phyloP scores from a whole-genome alignment of 1,140 invertebrate genomes.

The Bactericera cockerelli region DNA sequence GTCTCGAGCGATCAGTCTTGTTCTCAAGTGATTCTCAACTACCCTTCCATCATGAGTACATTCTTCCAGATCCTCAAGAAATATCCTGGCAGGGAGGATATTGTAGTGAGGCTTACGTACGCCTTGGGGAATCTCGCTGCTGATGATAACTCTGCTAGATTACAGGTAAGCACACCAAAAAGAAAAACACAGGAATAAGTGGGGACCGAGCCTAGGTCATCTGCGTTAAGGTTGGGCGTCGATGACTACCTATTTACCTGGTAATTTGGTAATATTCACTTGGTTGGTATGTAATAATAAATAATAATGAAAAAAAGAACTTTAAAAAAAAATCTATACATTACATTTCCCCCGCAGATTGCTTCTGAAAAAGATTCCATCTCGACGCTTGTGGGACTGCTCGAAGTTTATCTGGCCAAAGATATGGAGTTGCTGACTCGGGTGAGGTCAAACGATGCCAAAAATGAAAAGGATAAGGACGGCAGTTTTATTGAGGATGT shows the following conservation, averaged over 20 bases:
- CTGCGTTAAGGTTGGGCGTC: neutral
- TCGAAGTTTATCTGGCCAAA: conserved; percentile 41
- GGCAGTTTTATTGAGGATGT: conserved; percentile 45
- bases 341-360: neutral
- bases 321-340: too few species aligned
- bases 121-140: conserved; percentile 63
- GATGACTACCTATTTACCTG: neutral
- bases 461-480: neutral
- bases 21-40: conserved; percentile 43
- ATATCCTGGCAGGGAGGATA: conserved; percentile 41
- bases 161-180: conserved; percentile 36
- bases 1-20: conserved; percentile 57
- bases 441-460: conserved; percentile 30
- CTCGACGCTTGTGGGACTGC: conserved; percentile 36
- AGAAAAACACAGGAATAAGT: neutral
- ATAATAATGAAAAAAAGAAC: too few species aligned
- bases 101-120: conserved; percentile 55
- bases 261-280: neutral
- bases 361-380: conserved; percentile 30
- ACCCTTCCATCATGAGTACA: conserved; percentile 33
- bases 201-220: neutral
- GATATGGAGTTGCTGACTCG: conserved; percentile 25
- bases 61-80: conserved; percentile 39
- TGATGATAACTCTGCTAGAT: conserved; percentile 43
- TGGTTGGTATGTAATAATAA: conserved; percentile 2